Evolutionary conservation across 2,888 invertebrate species (phyloP), one percentile per base, ranked within the genome.

Genomic region (Sisyra terminalis): DNA sequence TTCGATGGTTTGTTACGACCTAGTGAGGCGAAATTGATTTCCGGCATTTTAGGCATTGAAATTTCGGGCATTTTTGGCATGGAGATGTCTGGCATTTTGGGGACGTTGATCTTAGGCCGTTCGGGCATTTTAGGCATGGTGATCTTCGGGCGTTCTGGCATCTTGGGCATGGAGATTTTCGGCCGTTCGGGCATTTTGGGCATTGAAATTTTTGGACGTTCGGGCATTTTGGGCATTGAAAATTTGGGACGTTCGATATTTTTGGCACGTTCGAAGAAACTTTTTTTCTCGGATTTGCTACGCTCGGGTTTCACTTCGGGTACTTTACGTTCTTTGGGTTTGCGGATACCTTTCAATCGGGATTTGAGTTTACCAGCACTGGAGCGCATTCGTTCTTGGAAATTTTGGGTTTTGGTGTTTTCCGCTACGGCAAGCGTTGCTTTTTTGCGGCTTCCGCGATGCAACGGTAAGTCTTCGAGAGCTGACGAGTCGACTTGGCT

Each of bases 311-410:
- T 48, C 3, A 49, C 49, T 4, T 58, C 55, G 9, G 55, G 53
- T 14, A 58, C 50, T 44, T 30, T 39, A 13, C 18, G 31, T 44
- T 57, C 59, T 49, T 48, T 55, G 51, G 41, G 32, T 30, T 31
- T 29, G 17, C 34, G 17, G 5, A 76, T 71, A 46, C 64, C 71
- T 53, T 74, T 71, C 44, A 82, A 55, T 55, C 78, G 78, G 1
- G 72, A 72, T 57, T 75, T 77, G 18, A 87, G 57, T 59, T 78
- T 80, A 18, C 75, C 79, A 11, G 84, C 82, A 57, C 83, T 80
- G 31, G 65, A 69, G 51, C 73, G 75, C 39, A 84, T 52, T 49
- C 77, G 76, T 29, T 78, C 74, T 50, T 78, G 75, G 54, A 78
- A 66, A 53, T 68, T 74, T 50, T 51, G 24, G 51, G 48, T 44